phyloP scores from a whole-genome alignment of 2,888 invertebrate genomes.

The Limnephilus lunatus region DNA sequence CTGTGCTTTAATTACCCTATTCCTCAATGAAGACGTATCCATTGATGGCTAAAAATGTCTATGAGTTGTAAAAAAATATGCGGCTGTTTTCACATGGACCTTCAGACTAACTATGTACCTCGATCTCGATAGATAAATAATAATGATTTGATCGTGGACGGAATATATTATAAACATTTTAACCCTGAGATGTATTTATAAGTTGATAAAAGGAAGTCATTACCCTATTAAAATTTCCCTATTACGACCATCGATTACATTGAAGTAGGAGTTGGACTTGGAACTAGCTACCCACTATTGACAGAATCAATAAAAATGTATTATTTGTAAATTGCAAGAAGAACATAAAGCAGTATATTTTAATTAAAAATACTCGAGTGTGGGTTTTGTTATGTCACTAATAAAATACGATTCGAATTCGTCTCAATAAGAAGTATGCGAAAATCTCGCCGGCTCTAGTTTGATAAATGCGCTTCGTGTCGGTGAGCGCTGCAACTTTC shows the following conservation, averaged over 20 bases:
- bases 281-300: not conserved
- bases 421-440: not conserved
- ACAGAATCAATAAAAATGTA: not conserved
- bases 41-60: not conserved
- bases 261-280: not conserved
- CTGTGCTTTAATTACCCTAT: not conserved
- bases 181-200: not conserved
- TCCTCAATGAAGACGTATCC: not conserved
- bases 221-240: not conserved
- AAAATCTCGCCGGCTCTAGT: not conserved
- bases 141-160: not conserved
- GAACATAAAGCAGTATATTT: not conserved
- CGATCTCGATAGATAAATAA: not conserved
- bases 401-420: not conserved
- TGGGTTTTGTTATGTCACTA: not conserved
- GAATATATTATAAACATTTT: not conserved
- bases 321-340: not conserved
- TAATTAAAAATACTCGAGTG: not conserved
- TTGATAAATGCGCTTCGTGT: not conserved
- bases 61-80: not conserved
- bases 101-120: not conserved
- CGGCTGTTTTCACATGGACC: not conserved
- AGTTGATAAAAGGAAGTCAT: not conserved
- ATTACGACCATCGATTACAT: not conserved
- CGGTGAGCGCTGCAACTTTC: constrained; percentile 34